These are phyloP conservation scores for Pseudomyrmex gracilis DNA, from an alignment of 1,140 invertebrate species.

Conservation along the genomic window DNA sequence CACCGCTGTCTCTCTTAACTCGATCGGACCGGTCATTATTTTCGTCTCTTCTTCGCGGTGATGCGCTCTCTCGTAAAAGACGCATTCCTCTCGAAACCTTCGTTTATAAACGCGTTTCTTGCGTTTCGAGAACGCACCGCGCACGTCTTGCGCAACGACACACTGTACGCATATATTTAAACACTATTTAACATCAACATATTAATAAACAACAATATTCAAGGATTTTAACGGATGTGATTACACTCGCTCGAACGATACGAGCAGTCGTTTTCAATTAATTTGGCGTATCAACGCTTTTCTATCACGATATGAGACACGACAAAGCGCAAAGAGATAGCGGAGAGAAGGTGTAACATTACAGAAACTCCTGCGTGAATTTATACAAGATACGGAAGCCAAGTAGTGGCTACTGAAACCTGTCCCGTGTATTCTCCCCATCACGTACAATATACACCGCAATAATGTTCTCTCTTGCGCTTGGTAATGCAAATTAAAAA, in stretches of 20 bases:
- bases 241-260: not conserved
- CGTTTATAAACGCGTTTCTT: slow-evolving; percentile 44
- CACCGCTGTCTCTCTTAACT: slow-evolving; percentile 67
- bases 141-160: not conserved
- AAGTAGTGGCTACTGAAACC: slow-evolving; percentile 71
- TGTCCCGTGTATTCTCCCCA: slow-evolving; percentile 57
- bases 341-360: slow-evolving; percentile 68
- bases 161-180: not conserved
- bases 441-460: not conserved
- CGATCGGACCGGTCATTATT: slow-evolving; percentile 66
- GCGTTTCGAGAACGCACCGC: slow-evolving; percentile 12
- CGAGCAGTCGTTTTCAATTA: slow-evolving; percentile 47
- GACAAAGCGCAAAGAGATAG: slow-evolving; percentile 34
- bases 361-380: slow-evolving; percentile 65
- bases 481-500: not conserved
- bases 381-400: slow-evolving; percentile 74
- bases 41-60: slow-evolving; percentile 55
- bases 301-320: slow-evolving; percentile 50
- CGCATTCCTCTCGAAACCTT: slow-evolving; percentile 24
- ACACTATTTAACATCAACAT: slow-evolving; percentile 1
- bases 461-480: not conserved
- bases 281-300: slow-evolving; percentile 57
- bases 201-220: not conserved
- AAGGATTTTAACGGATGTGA: not conserved
- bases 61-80: slow-evolving; percentile 45